A percentile compares a stretch with the other conserved stretches of the same genome.
These are phyloP conservation scores for Prenolepis imparis DNA, from an alignment of 2,888 invertebrate genomes.

Conservation along the genomic window DNA sequence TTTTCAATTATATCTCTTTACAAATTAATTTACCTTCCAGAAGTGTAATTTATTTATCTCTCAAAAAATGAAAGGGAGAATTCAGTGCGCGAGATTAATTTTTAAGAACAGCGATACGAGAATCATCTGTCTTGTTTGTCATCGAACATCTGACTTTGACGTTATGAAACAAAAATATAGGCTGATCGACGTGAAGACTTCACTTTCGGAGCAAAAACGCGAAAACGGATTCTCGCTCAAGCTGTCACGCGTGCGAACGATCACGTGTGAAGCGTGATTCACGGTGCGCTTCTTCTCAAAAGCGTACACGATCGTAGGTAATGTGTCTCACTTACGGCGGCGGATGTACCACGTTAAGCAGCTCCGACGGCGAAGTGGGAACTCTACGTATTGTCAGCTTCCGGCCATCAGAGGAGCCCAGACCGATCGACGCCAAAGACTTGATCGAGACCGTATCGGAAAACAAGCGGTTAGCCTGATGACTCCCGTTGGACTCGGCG, in stretches of 20 bases:
- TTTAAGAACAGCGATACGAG: not conserved
- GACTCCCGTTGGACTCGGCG: slow-evolving; percentile 88
- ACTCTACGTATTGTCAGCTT: slow-evolving; percentile 94
- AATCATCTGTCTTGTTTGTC: not conserved
- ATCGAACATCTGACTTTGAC: not conserved
- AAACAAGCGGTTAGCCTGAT: slow-evolving; percentile 79
- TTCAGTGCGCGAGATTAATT: not conserved
- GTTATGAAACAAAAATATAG: not conserved
- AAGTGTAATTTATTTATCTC: not conserved
- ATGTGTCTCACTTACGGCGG: slow-evolving; percentile 90
- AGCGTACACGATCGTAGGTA: slow-evolving; percentile 57
- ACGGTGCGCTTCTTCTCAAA: slow-evolving; percentile 35
- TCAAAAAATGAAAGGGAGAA: not conserved
- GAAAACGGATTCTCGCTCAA: slow-evolving; percentile 8
- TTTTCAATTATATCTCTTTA: not conserved
- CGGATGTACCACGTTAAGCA: slow-evolving; percentile 94
- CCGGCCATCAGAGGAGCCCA: slow-evolving; percentile 95
- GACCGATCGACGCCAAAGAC: slow-evolving; percentile 94
- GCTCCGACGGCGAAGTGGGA: slow-evolving; percentile 94
- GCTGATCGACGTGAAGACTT: not conserved
- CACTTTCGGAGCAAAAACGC: not conserved
- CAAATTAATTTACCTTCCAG: not conserved
- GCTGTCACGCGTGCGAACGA: not conserved
- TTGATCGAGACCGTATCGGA: slow-evolving; percentile 91
- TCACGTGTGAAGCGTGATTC: slow-evolving; percentile 33